Evolutionary conservation across 2,797 vertebrate genomes (phyloP).

Genomic region (Triplophysa yarkandensis): DNA sequence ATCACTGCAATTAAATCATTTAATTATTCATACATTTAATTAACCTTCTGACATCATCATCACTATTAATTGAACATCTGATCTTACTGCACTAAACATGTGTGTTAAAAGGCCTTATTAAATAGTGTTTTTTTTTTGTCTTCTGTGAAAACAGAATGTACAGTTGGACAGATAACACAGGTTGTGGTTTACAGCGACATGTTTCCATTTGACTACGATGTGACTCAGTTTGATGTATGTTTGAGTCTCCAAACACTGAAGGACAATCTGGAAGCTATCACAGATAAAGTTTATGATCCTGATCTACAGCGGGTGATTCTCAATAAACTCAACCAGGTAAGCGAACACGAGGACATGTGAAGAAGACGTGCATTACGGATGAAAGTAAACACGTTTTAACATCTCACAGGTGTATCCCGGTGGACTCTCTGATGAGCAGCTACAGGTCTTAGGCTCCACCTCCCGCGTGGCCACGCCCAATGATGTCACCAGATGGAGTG

Average conservation of each 20-base stretch:
- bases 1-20: background rate
- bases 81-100: background rate
- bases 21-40: too few relatives aligned
- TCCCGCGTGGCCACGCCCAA: slow-evolving; percentile 63
- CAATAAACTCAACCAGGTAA: slow-evolving; percentile 71
- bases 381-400: background rate
- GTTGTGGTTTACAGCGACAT: slow-evolving; percentile 59
- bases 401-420: slow-evolving; percentile 65
- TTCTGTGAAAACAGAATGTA: slow-evolving; percentile 61
- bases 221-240: slow-evolving; percentile 70
- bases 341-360: background rate
- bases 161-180: slow-evolving; percentile 61
- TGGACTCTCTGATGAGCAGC: slow-evolving; percentile 63
- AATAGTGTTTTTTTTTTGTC: background rate
- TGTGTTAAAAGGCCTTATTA: too few relatives aligned
- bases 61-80: background rate
- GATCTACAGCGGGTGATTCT: slow-evolving; percentile 67
- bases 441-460: slow-evolving; percentile 66
- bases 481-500: slow-evolving; percentile 68
- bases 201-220: slow-evolving; percentile 72
- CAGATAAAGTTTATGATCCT: slow-evolving; percentile 56
- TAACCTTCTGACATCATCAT: background rate
- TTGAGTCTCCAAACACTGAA: slow-evolving; percentile 60
- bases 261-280: slow-evolving; percentile 68
- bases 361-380: background rate